Conservation (phyloP, 2,888 invertebrate genomes). For the Augochlorella aurata region DNA sequence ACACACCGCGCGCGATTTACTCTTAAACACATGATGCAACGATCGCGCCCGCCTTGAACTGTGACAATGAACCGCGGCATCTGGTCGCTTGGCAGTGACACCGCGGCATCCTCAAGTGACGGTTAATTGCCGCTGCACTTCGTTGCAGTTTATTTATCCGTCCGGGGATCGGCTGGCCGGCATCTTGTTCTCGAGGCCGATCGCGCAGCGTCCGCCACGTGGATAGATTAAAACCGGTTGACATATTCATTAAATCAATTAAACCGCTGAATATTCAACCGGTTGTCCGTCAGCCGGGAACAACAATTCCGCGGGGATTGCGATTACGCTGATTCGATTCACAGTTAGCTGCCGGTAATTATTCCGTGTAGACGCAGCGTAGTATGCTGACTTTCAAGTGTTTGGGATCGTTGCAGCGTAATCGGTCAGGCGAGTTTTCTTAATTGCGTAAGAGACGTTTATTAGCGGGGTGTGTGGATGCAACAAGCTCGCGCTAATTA, state of each 20-base stretch:
- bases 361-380: too few relatives aligned
- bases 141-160: slow-evolving; percentile 44
- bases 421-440: too few relatives aligned
- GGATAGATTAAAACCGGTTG: slow-evolving; percentile 10
- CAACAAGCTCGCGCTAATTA: too few relatives aligned
- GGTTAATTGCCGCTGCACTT: slow-evolving; percentile 51
- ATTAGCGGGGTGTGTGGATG: too few relatives aligned
- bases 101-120: slow-evolving; percentile 45
- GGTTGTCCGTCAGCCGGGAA: not conserved
- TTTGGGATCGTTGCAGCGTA: too few relatives aligned
- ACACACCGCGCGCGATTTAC: slow-evolving; percentile 33
- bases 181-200: slow-evolving; percentile 10
- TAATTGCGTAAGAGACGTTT: too few relatives aligned
- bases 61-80: slow-evolving; percentile 76
- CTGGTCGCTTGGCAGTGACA: slow-evolving; percentile 50
- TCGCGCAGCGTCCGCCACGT: not conserved
- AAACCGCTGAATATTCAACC: slow-evolving; percentile 10
- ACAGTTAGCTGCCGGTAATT: not conserved
- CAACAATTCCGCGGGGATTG: not conserved
- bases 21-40: slow-evolving; percentile 45
- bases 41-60: slow-evolving; percentile 72
- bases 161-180: slow-evolving; percentile 28
- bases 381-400: too few relatives aligned
- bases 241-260: slow-evolving; percentile 7
- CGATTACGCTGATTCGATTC: not conserved